A percentile compares a stretch with the other conserved stretches of the same genome.
These are phyloP conservation scores for Callaeas wilsoni DNA, from an alignment of 2,113 vertebrate species.

Conservation along the genomic window DNA sequence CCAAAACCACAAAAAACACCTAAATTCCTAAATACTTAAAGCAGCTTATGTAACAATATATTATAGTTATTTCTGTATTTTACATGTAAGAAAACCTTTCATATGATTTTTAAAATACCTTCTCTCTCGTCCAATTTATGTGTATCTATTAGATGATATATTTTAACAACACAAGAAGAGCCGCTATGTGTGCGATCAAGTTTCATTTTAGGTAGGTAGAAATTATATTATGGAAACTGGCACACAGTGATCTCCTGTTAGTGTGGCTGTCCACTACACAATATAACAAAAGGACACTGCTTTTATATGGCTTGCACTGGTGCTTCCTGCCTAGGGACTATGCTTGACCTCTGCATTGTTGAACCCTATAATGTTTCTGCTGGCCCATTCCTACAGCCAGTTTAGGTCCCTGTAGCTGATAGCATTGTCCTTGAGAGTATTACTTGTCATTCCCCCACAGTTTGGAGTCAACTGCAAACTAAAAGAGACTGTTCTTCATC, in stretches of 20 bases:
- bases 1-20: fast-evolving
- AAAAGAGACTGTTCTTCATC: neutral
- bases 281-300: neutral
- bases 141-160: neutral
- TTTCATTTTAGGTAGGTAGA: neutral
- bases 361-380: neutral
- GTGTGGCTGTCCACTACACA: neutral
- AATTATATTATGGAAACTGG: neutral
- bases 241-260: neutral
- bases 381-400: neutral
- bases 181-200: neutral
- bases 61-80: neutral
- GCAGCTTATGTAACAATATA: neutral
- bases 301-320: neutral
- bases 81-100: neutral
- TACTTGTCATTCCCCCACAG: neutral
- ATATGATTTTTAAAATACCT: neutral
- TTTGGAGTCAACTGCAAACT: neutral
- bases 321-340: neutral
- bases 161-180: neutral
- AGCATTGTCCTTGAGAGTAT: neutral
- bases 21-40: neutral
- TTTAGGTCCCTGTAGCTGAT: neutral
- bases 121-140: neutral
- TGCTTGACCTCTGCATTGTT: too few relatives aligned